Conservation (phyloP, 2,797 vertebrate species). For the Hippoglossus hippoglossus region DNA sequence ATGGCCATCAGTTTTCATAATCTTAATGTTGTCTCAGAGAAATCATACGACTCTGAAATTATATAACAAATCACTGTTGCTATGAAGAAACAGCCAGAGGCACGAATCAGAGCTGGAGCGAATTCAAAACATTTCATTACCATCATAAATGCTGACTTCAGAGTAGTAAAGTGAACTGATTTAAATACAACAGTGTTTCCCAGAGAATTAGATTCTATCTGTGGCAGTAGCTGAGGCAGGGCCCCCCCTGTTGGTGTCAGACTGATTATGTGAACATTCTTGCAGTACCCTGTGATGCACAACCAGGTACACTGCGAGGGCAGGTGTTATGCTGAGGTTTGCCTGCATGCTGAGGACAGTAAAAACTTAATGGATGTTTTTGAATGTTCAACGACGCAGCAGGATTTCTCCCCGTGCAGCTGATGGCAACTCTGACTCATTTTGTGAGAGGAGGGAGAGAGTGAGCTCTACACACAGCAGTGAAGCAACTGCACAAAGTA, state of each 20-base stretch:
- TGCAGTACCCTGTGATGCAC: not conserved
- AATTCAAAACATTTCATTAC: not conserved
- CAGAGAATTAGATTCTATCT: not conserved
- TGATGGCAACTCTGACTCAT: no score
- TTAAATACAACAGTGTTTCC: no score
- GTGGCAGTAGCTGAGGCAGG: not conserved
- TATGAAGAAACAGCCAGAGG: not conserved
- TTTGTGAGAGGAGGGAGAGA: not conserved
- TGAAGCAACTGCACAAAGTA: not conserved
- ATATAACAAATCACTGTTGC: not conserved
- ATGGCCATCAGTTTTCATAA: no score
- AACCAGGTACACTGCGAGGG: not conserved
- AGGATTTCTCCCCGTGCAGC: not conserved
- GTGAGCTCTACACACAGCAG: not conserved
- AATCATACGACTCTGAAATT: no score
- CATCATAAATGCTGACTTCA: not conserved
- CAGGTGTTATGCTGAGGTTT: not conserved
- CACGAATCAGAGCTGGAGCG: not conserved
- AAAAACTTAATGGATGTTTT: constrained; percentile 1
- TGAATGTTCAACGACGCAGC: not conserved
- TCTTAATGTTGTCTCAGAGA: no score
- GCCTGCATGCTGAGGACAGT: not conserved
- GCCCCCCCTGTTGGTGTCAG: not conserved
- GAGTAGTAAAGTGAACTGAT: no score
- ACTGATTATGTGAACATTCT: not conserved